phyloP scores from a whole-genome alignment of 2,797 vertebrate species.

The Typhlichthys subterraneus region DNA sequence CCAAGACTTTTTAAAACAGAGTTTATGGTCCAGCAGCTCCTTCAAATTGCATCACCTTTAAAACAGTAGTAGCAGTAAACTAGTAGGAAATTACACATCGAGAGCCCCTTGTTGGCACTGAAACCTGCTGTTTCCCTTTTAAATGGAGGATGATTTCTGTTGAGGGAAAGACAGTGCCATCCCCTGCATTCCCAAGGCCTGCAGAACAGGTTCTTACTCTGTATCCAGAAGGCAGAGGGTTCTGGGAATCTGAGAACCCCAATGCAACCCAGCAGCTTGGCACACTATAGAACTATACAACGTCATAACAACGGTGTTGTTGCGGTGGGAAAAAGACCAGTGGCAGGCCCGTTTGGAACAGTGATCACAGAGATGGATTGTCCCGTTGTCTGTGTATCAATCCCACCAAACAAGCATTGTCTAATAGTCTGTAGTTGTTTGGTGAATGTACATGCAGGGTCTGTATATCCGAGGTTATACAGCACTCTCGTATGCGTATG shows the following conservation, averaged over 20 bases:
- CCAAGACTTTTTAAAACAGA: conserved; percentile 18
- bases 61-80: conserved; percentile 22
- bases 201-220: conserved; percentile 54
- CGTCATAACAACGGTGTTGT: no score
- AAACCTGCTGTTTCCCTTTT: conserved; percentile 17
- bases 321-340: not conserved
- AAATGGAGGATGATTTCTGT: conserved; percentile 11
- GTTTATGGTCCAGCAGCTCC: conserved; percentile 11
- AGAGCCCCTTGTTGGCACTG: conserved; percentile 27
- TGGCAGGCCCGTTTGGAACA: no score
- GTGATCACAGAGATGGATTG: no score
- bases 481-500: no score
- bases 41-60: conserved; percentile 18
- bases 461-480: no score
- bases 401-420: no score
- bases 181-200: conserved; percentile 31
- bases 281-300: not conserved
- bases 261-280: conserved; percentile 5
- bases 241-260: conserved; percentile 1
- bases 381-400: no score
- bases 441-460: no score
- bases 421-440: no score
- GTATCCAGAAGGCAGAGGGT: conserved; percentile 21
- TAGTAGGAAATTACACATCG: conserved; percentile 9
- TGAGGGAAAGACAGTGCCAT: conserved; percentile 38